A percentile compares a stretch with the other conserved stretches of the same genome.
Evolutionary conservation across 2,888 invertebrate genomes (phyloP).

Genomic region (Hemaris fuciformis): DNA sequence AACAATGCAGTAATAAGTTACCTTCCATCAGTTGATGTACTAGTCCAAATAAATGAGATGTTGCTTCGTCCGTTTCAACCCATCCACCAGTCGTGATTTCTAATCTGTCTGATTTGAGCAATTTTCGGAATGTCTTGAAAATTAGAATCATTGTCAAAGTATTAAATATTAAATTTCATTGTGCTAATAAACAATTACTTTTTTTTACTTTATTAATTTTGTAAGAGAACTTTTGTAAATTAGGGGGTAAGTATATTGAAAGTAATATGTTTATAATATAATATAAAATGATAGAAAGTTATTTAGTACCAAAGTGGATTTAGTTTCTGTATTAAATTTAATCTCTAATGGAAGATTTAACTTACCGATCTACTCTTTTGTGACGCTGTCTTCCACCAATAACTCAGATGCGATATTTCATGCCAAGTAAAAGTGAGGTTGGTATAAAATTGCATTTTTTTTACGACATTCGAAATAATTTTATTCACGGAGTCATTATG

Average conservation of each 20-base stretch:
- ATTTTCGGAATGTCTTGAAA: constrained; percentile 84
- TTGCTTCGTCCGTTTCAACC: constrained; percentile 97
- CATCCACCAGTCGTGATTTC: constrained; percentile 96
- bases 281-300: too few species aligned
- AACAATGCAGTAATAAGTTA: constrained; percentile 48
- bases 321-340: too few species aligned
- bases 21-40: constrained; percentile 95
- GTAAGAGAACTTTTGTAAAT: too few species aligned
- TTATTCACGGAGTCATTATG: constrained; percentile 55
- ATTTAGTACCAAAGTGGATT: too few species aligned
- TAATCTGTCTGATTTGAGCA: constrained; percentile 89
- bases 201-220: too few species aligned
- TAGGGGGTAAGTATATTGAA: too few species aligned
- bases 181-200: too few species aligned
- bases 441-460: constrained; percentile 65
- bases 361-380: constrained; percentile 59
- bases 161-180: too few species aligned
- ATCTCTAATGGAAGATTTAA: not conserved
- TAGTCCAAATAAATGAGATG: constrained; percentile 92
- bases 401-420: constrained; percentile 68
- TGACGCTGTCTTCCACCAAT: constrained; percentile 63
- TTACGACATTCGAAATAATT: constrained; percentile 63
- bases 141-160: too few species aligned
- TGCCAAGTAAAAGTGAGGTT: constrained; percentile 71
- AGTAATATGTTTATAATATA: too few species aligned